These are phyloP conservation scores for Prolemur simus DNA, from an alignment of 2,113 vertebrate species.

Conservation along the genomic window DNA sequence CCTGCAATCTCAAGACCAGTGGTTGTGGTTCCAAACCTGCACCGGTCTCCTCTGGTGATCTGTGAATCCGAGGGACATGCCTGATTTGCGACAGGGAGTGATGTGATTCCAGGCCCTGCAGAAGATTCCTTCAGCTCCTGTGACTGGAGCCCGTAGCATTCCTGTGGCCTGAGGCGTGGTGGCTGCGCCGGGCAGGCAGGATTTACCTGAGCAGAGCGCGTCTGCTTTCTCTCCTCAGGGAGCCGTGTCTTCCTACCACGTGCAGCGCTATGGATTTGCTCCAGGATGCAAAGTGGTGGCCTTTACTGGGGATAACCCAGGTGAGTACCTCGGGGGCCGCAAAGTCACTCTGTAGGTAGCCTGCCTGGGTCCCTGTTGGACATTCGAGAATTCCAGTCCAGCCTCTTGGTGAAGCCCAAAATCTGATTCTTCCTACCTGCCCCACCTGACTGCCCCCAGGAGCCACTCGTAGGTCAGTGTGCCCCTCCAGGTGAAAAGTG, in stretches of 20 bases:
- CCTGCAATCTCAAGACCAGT: neutral
- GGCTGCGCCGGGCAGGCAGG: neutral
- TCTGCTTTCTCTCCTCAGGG: constrained; percentile 84
- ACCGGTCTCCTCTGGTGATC: neutral
- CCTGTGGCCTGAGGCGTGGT: neutral
- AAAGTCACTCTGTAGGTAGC: too few species aligned
- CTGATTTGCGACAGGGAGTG: neutral
- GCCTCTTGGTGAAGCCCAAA: neutral
- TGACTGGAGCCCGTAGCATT: neutral
- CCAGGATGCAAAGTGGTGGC: constrained; percentile 89
- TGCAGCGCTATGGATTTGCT: constrained; percentile 89
- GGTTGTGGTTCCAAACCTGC: neutral
- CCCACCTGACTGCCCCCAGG: neutral
- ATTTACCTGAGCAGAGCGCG: neutral
- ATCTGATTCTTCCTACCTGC: neutral
- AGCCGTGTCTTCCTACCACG: constrained; percentile 88
- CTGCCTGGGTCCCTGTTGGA: neutral
- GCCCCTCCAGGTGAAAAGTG: neutral
- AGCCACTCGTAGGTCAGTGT: neutral
- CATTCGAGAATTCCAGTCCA: neutral
- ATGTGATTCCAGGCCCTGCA: neutral
- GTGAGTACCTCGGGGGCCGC: constrained; percentile 77
- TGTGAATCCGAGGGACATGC: neutral
- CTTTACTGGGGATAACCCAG: constrained; percentile 98
- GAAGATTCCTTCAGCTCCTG: neutral